Conservation (phyloP, 2,113 vertebrate genomes). For the Gila orcuttii region DNA sequence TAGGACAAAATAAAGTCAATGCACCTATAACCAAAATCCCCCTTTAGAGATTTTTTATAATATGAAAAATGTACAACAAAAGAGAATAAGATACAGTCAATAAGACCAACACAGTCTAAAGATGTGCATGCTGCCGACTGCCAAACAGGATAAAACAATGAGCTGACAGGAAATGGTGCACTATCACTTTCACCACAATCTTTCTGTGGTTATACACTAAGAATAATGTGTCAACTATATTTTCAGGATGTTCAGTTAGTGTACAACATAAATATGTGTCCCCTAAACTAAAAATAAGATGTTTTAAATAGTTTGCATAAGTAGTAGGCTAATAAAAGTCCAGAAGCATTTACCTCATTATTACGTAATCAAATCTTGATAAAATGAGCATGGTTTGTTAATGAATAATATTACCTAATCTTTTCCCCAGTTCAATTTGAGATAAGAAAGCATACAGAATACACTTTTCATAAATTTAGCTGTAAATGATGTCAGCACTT, state of each 20-base stretch:
- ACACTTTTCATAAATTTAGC: too few relatives aligned
- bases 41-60: neutral
- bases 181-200: neutral
- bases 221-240: neutral
- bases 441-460: too few relatives aligned
- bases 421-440: too few relatives aligned
- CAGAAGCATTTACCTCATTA: neutral
- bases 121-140: neutral
- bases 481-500: too few relatives aligned
- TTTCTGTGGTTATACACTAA: neutral
- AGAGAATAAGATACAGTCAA: neutral
- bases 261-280: too few relatives aligned
- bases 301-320: neutral
- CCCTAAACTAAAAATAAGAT: neutral
- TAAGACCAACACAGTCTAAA: neutral
- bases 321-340: neutral
- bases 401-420: too few relatives aligned
- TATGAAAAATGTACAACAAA: neutral
- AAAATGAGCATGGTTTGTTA: neutral
- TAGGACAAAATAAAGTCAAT: neutral
- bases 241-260: too few relatives aligned
- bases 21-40: neutral
- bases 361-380: neutral
- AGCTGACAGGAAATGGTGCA: neutral
- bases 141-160: neutral